Evolutionary conservation across 2,113 vertebrate genomes (phyloP), one percentile per base, ranked within the genome.

Genomic region (Glaucomys volans): DNA sequence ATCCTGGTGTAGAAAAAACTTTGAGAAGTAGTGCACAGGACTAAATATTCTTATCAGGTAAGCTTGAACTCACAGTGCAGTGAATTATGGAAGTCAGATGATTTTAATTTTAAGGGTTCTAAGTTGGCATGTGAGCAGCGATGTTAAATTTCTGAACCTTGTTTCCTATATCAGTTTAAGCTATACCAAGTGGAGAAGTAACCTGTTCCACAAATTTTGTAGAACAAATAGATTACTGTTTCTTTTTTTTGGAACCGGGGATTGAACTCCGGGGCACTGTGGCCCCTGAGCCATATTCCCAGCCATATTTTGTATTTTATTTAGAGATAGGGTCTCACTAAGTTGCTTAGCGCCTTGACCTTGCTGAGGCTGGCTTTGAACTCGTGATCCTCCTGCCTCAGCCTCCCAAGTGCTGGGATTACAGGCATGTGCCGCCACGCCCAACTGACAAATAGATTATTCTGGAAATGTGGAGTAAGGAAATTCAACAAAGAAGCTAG

Each of bases 1-100:
- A 0, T 44, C 13, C 79, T 52, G 14, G 79, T 87, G 74, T 50
- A 90, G 94, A 90, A 85, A 85, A 97, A 90, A 57, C 76, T 87
- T 96, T 14, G 37, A 54, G 50, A 74, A 67, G n/a, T 80, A 87
- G 42, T 95, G 93, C 35, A 64, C 28, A 79, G 76, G 66, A 28
- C 86, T 72, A 2, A 86, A 14, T 75, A 52, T 26, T 75, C 8
- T 26, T 9, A 72, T 64, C 28, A 50, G 57, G 52, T 86, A 18
- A 50, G 40, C 47, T 28, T 35, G 75, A 80, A 47, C 50, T 84
- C 69, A 24, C 5, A 59, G n/a, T 30, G 4, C 24, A 50, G 40
- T 76, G 30, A 76, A 24, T 91, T 37, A 22, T 5, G 14, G 44
- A 52, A 88, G n/a, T 75, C 11, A n/a, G 50, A 18, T 79, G 1